Evolutionary conservation across 2,113 vertebrate species (phyloP), one percentile per base, ranked within the genome.

Genomic region (Argyrosomus japonicus): DNA sequence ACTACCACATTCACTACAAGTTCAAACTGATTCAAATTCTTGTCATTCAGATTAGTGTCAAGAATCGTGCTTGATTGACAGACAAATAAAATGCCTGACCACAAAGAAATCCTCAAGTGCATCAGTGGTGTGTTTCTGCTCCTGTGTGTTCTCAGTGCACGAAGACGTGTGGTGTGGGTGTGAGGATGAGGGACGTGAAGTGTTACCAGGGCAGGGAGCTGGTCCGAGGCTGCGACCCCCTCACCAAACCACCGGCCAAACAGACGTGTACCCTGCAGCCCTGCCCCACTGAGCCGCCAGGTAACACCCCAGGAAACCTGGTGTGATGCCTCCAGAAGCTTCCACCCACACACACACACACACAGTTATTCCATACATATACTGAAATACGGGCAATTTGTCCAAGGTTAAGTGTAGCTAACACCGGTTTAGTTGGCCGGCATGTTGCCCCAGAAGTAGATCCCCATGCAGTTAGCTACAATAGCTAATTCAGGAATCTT

Each of bases 121-220:
- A 25, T 25, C 25, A 8, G 17, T 47, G 0, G 1, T 36, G 40
- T 32, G n/a, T 68, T 36, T 75, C n/a, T 61, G 69, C 1, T 23
- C 27, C 7, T 9, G 23, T 58, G 15, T 82, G 23, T 80, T 32
- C 29, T 53, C 93, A 99, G 98, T 99, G 98, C 93, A 99, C 97
- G 0, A 99, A 99, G 85, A 99, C 97, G 1, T 99, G 98, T 0
- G 97, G 98, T 0, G 96, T 96, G 0, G 98, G 98, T 0, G 95
- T 99, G 86, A 85, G 98, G 84, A 98, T 99, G 98, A 92, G 98
- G 1, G 98, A 99, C 0, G 97, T 99, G 62, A 99, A 99, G 87
- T 99, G 98, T 80, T 99, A 99, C 93, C 97, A 99, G 89, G 97
- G 96, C 17, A 94, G 96, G 8, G 98, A 99, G 92, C 94, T 99